phyloP scores from a whole-genome alignment of 2,113 vertebrate genomes.

The Prunella fulvescens region DNA sequence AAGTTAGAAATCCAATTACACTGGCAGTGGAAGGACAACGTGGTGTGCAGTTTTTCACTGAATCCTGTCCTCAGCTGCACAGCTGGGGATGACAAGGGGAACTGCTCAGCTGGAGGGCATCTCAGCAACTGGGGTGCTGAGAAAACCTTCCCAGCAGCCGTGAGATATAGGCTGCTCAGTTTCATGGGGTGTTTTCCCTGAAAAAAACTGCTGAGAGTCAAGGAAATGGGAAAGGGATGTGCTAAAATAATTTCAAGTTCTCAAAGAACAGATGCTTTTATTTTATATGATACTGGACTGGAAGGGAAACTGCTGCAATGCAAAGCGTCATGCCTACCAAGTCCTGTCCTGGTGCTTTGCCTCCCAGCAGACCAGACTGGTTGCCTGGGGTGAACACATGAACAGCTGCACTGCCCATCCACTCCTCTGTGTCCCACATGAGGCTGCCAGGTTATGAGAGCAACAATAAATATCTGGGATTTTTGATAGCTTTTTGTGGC shows the following conservation, averaged over 20 bases:
- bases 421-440: neutral
- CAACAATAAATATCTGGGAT: neutral
- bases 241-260: neutral
- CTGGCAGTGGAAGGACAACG: neutral
- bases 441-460: neutral
- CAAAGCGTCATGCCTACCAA: neutral
- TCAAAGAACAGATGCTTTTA: neutral
- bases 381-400: accelerated
- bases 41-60: neutral
- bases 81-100: neutral
- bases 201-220: neutral
- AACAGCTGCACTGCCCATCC: accelerated
- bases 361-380: neutral
- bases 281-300: neutral
- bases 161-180: neutral
- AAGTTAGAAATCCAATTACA: neutral
- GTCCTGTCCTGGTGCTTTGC: neutral
- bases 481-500: neutral
- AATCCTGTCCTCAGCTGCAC: neutral
- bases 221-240: neutral
- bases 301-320: neutral
- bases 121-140: accelerated
- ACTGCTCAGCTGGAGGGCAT: neutral
- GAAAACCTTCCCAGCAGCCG: neutral
- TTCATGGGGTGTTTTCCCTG: neutral